Evolutionary conservation across 2,797 vertebrate species (phyloP).

Genomic region (Sebastes kiyomatsui): DNA sequence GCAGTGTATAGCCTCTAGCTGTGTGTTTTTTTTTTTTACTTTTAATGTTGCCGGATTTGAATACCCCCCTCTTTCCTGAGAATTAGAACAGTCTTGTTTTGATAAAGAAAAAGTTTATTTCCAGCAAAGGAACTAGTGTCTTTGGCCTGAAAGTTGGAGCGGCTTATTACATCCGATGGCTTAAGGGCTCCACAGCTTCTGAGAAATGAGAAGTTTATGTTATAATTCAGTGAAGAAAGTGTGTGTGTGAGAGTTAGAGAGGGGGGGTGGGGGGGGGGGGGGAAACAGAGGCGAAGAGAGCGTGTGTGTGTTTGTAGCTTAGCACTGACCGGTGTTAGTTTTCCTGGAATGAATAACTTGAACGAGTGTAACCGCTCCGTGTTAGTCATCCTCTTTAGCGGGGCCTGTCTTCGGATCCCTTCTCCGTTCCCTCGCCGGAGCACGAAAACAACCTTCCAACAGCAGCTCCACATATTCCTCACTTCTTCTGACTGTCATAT

Average conservation of each 20-base stretch:
- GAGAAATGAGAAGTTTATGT: conserved; percentile 59
- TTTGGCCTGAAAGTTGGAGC: conserved; percentile 30
- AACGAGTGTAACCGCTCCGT: conserved; percentile 55
- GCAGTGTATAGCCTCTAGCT: conserved; percentile 38
- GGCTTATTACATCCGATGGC: conserved; percentile 15
- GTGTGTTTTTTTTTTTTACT: conserved; percentile 19
- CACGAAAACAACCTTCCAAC: conserved; percentile 39
- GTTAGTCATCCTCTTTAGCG: conserved; percentile 73
- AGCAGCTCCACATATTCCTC: conserved; percentile 41
- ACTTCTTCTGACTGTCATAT: conserved; percentile 45
- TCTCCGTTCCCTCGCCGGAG: conserved; percentile 12
- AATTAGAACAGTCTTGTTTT: conserved; percentile 43
- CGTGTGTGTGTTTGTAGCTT: conserved; percentile 51
- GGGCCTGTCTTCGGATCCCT: conserved; percentile 43
- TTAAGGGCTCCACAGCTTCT: conserved; percentile 41
- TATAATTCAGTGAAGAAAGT: conserved; percentile 27
- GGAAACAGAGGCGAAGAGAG: conserved; percentile 1
- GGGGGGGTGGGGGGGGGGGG: not conserved
- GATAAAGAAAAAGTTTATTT: conserved; percentile 53
- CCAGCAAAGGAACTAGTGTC: conserved; percentile 32
- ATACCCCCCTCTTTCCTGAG: conserved; percentile 10
- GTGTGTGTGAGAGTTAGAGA: conserved; percentile 12
- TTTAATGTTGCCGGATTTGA: conserved; percentile 41
- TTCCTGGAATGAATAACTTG: conserved; percentile 80
- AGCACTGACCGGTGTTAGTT: conserved; percentile 71